A percentile compares a stretch with the other conserved stretches of the same genome.
phyloP scores from a whole-genome alignment of 1,140 invertebrate species.

The Drosophila pseudoananassae region DNA sequence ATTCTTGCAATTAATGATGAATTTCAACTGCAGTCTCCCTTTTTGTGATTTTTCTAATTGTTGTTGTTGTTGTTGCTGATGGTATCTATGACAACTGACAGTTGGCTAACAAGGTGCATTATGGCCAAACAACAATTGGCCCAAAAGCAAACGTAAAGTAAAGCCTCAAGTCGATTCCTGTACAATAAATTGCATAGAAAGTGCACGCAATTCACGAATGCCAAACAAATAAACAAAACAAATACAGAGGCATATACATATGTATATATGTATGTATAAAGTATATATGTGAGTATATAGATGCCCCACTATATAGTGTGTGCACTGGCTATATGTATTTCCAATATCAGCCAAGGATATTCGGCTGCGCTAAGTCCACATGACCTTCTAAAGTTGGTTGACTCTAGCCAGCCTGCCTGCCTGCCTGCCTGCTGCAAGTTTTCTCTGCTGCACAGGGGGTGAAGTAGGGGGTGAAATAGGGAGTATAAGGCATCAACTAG shows the following conservation, averaged over 20 bases:
- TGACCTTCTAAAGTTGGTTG: constrained; percentile 83
- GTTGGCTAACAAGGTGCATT: constrained; percentile 2
- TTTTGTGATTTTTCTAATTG: neutral
- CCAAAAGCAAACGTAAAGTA: neutral
- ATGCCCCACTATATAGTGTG: constrained; percentile 9
- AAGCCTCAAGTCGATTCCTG: constrained; percentile 46
- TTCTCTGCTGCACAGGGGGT: constrained; percentile 12
- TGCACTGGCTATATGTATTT: constrained; percentile 48
- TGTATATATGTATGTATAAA: neutral
- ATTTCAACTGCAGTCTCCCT: neutral
- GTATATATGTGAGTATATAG: neutral
- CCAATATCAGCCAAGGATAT: constrained; percentile 81
- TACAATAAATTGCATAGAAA: constrained; percentile 48
- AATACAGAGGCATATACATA: constrained; percentile 1
- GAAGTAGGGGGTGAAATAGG: neutral
- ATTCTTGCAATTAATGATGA: neutral
- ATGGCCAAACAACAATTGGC: constrained; percentile 37
- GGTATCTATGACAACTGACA: constrained; percentile 1
- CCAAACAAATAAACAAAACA: constrained; percentile 46
- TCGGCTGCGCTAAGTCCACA: constrained; percentile 73
- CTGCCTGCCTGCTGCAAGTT: constrained; percentile 7
- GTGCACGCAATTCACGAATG: constrained; percentile 44
- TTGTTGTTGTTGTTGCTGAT: neutral
- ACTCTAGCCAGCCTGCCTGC: constrained; percentile 43
- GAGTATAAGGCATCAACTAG: too few relatives aligned